These are phyloP conservation scores for Epinephelus awoara DNA, from an alignment of 2,797 vertebrate species.

Conservation along the genomic window DNA sequence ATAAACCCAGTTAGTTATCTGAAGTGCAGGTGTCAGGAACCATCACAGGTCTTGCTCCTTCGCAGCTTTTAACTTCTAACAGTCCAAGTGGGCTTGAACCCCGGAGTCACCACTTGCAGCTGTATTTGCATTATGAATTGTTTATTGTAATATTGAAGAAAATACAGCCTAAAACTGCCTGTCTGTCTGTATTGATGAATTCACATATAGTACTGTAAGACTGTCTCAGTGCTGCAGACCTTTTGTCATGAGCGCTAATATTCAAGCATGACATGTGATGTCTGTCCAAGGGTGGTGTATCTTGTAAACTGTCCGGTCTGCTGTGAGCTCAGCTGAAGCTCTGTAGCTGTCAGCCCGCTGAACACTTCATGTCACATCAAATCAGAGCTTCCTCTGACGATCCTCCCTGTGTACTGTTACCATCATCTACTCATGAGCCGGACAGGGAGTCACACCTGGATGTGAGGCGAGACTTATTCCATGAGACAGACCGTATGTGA, in stretches of 20 bases:
- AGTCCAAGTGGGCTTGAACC: too few relatives aligned
- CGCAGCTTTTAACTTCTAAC: too few relatives aligned
- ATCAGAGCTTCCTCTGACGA: slow-evolving; percentile 35
- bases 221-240: neutral
- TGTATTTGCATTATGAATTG: neutral
- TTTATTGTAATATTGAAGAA: neutral
- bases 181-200: neutral
- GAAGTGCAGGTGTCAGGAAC: too few relatives aligned
- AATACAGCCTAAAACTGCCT: neutral
- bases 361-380: slow-evolving; percentile 33
- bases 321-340: slow-evolving; percentile 27
- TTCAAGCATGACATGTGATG: slow-evolving; percentile 34
- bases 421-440: slow-evolving; percentile 28
- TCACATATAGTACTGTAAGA: neutral
- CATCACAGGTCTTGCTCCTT: too few relatives aligned
- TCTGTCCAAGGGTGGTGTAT: slow-evolving; percentile 14
- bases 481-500: slow-evolving; percentile 33
- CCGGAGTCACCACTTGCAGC: too few relatives aligned
- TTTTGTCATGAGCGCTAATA: slow-evolving; percentile 17
- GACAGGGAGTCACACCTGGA: slow-evolving; percentile 51
- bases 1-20: too few relatives aligned
- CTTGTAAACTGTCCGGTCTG: slow-evolving; percentile 46
- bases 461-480: slow-evolving; percentile 15
- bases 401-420: slow-evolving; percentile 19
- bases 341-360: slow-evolving; percentile 40